Base-by-base conservation (phyloP, 2,797 vertebrate species). In the Hirundo rustica region DNA sequence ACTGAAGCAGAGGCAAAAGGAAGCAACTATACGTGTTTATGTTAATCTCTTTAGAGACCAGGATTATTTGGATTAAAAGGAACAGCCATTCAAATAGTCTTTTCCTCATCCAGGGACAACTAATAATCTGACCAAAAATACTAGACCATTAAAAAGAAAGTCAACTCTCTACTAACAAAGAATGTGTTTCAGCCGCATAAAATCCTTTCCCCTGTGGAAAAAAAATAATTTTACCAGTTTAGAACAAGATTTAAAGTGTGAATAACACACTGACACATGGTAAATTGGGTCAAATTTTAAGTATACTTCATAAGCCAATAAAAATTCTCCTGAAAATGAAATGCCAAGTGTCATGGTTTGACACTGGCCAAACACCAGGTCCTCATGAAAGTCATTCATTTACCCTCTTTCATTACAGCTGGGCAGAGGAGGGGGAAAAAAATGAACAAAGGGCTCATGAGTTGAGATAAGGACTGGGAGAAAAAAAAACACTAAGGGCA, bases 51-150 rank as follows among this genome's bases (percentile, higher is more conserved):
- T 97, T 45, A 94, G 95, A 96, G 94, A 95, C 93, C 64, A 90
- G 93, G 94, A 95, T 96, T 97, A 96, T 78, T 95, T 87, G 85
- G 93, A 96, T 97, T 95, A 93, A 92, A 79, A 87, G 36, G 44
- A 93, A 27, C 77, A 89, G n/a, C 60, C 50, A 74, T 89, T 95
- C 67, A 94, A 87, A 84, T 17, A 82, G 73, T 36, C 75, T 93
- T 92, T 66, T 92, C 38, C 40, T 95, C 66, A 91, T 60, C 66
- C 77, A 90, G 72, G 88, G 82, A 84, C 89, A 92, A 50, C 70
- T 85, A 92, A 92, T 81, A 95, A 94, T 95, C 80, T 83, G 57
- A 64, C 65, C 86, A 76, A 84, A 97, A 96, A 96, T 90, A 85
- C 61, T 62, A 64, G 16, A 92, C 87, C 72, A 87, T 81, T 92